These are phyloP conservation scores for Eremobia ochroleuca DNA, from an alignment of 2,888 invertebrate species.

Conservation along the genomic window DNA sequence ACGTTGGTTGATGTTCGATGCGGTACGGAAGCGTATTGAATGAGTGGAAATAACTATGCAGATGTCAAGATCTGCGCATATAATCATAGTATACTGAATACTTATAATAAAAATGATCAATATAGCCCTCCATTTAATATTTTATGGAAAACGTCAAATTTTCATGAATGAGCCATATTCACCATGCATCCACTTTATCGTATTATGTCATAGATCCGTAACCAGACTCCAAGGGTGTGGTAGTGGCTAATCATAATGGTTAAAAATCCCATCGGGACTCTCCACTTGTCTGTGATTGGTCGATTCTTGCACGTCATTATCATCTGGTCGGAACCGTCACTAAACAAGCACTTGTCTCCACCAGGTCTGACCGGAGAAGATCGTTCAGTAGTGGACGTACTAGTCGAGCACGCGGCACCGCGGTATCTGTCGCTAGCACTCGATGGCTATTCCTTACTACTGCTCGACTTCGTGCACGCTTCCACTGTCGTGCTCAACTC, in stretches of 20 bases:
- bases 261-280: background rate
- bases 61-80: background rate
- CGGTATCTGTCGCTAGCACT: slow-evolving; percentile 96
- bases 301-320: background rate
- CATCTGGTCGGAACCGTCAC: background rate
- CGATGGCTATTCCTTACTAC: slow-evolving; percentile 96
- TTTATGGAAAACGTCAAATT: background rate
- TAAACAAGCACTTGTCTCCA: slow-evolving; percentile 1
- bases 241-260: background rate
- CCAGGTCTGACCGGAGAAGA: slow-evolving; percentile 92
- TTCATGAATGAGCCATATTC: background rate
- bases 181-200: background rate
- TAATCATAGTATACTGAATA: background rate
- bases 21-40: too few relatives aligned
- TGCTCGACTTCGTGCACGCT: slow-evolving; percentile 97
- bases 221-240: background rate
- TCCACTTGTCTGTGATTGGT: background rate
- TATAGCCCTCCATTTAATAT: background rate
- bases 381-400: slow-evolving; percentile 94
- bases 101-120: background rate
- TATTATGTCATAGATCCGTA: background rate
- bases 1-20: too few relatives aligned
- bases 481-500: slow-evolving; percentile 96
- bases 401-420: slow-evolving; percentile 96
- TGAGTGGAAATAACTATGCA: too few relatives aligned